Base-by-base conservation (phyloP, 35 echinoderm and acorn worm genomes). In the Apostichopus japonicus region DNA sequence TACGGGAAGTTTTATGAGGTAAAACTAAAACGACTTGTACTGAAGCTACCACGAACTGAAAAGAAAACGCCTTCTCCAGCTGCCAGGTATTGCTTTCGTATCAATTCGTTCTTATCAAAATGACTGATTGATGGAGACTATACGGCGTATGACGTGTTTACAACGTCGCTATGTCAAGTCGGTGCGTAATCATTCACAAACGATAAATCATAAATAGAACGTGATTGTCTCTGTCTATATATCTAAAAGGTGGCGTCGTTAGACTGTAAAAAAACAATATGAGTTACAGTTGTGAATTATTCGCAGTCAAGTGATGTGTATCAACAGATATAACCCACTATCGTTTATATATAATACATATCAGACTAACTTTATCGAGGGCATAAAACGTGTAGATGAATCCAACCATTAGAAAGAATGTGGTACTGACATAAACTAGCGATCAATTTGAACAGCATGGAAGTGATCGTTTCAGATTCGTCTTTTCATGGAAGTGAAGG, bases 101-200 rank as follows among this genome's bases (percentile, higher is more conserved):
- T 75, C 71, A 23, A 75, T 75, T 19, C 71, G n/a, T 75, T 19
- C 15, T 75, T 75, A 75, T 75, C 71, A 75, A 75, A 75, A 23
- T 75, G 71, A 75, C 71, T 75, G 71, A 75, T 75, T 75, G 14
- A 75, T 75, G 71, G 22, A 75, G 71, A 75, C 71, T 75, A 19
- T 75, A 22, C 71, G 71, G 71, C 71, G n/a, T 75, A 75, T 75
- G 71, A 75, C 71, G 71, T 75, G 71, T 75, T 75, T 75, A 75
- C 71, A 75, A 3, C 71, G 71, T 75, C 71, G 14, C 71, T 19
- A 75, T 75, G 71, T 75, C 13, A 75, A 75, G 71, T 75, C 71
- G 7, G 22, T 75, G 71, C 71, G 22, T 75, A 75, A 75, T 75
- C 71, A 75, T 75, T 75, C 71, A 75, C 71, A 75, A 75, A 75